Evolutionary conservation across 2,113 vertebrate species (phyloP).

Genomic region (Nycticebus coucang): DNA sequence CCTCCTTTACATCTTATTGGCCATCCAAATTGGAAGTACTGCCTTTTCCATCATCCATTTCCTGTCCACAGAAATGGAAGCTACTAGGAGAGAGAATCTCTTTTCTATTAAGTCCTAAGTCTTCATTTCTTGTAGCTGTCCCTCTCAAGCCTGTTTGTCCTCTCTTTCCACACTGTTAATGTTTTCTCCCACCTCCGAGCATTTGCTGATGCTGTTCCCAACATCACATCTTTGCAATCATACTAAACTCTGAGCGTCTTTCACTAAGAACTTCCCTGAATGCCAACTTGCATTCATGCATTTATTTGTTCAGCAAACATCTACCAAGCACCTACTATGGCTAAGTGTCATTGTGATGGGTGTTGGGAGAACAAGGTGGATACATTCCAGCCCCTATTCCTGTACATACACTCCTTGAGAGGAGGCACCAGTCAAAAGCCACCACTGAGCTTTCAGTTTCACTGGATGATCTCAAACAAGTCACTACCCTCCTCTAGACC

Average conservation of each 20-base stretch:
- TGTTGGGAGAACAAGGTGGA: neutral
- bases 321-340: neutral
- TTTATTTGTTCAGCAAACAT: neutral
- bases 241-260: neutral
- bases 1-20: neutral
- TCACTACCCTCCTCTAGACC: neutral
- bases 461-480: neutral
- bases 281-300: neutral
- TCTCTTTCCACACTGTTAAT: neutral
- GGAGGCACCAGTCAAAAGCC: neutral
- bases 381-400: neutral
- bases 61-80: neutral
- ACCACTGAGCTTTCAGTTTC: neutral
- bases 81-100: neutral
- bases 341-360: neutral
- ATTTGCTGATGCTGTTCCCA: neutral
- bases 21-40: neutral
- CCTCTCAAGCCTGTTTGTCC: too few species aligned
- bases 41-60: neutral
- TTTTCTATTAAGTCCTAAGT: neutral
- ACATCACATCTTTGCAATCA: neutral
- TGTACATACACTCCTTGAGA: too few species aligned
- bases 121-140: fast-evolving
- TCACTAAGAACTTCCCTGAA: neutral
- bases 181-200: neutral